These are phyloP conservation scores for Acrossocheilus wenchowensis DNA, from an alignment of 2,797 vertebrate genomes.

Conservation along the genomic window DNA sequence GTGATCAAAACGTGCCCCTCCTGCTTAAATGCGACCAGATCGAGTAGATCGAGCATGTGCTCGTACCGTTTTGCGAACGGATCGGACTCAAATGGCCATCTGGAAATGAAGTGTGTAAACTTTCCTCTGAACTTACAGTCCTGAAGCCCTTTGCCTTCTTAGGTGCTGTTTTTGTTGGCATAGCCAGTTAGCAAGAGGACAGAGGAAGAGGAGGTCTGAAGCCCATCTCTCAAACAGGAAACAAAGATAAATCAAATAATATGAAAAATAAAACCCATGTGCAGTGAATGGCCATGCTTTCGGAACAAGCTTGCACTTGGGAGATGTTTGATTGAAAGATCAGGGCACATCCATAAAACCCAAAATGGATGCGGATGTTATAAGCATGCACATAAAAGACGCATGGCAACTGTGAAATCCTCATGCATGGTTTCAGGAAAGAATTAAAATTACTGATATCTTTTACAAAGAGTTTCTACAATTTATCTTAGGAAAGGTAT, in stretches of 20 bases:
- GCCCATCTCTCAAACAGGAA: slow-evolving; percentile 80
- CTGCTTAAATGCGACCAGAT: slow-evolving; percentile 3
- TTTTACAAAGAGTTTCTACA: background rate
- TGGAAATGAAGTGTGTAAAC: slow-evolving; percentile 54
- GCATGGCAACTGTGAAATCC: slow-evolving; percentile 43
- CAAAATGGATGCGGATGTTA: slow-evolving; percentile 66
- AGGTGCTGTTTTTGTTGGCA: slow-evolving; percentile 85
- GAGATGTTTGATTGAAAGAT: background rate
- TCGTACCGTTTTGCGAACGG: slow-evolving; percentile 17
- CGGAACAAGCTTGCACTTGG: background rate
- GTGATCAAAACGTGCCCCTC: slow-evolving; percentile 41
- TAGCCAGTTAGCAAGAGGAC: slow-evolving; percentile 70
- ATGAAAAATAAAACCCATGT: slow-evolving; percentile 26
- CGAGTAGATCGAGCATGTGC: background rate
- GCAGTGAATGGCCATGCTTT: background rate
- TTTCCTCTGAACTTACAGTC: slow-evolving; percentile 75
- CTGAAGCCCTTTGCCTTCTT: slow-evolving; percentile 68
- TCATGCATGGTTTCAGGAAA: background rate
- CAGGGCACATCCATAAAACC: slow-evolving; percentile 47
- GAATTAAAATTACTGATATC: background rate
- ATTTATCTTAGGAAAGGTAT: background rate
- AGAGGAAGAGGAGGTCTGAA: slow-evolving; percentile 86
- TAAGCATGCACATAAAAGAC: slow-evolving; percentile 33
- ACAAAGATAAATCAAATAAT: slow-evolving; percentile 68
- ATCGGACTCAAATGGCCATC: slow-evolving; percentile 5